These are phyloP conservation scores for Pogonomyrmex californicus DNA, from an alignment of 1,140 invertebrate genomes.

Conservation along the genomic window DNA sequence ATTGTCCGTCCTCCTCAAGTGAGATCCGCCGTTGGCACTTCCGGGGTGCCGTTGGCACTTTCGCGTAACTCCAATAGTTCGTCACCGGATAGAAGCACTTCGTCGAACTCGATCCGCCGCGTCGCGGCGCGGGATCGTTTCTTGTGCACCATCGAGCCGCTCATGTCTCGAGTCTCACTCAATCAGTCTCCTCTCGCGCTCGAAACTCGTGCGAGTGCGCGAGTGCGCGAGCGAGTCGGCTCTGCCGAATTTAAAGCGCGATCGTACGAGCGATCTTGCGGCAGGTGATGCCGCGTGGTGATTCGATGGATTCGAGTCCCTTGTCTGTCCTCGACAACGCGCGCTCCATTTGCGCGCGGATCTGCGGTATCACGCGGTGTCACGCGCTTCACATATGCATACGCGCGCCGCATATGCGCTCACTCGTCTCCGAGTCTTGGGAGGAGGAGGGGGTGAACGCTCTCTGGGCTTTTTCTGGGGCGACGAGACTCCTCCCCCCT, in stretches of 20 bases:
- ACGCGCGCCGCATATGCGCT: neutral
- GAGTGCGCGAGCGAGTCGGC: slow-evolving; percentile 31
- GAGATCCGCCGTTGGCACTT: slow-evolving; percentile 63
- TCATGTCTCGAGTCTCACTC: slow-evolving; percentile 57
- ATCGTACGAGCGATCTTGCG: slow-evolving; percentile 21
- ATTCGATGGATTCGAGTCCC: slow-evolving; percentile 4
- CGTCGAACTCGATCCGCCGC: slow-evolving; percentile 66
- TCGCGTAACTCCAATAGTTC: slow-evolving; percentile 66
- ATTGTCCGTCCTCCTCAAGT: slow-evolving; percentile 67
- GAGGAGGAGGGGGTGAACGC: neutral
- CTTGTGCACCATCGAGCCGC: slow-evolving; percentile 43
- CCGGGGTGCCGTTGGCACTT: slow-evolving; percentile 66
- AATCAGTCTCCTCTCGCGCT: neutral
- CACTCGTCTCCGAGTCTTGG: neutral
- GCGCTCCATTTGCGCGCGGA: neutral
- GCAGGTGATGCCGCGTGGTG: neutral
- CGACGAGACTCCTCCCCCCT: neutral
- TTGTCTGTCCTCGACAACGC: slow-evolving; percentile 7
- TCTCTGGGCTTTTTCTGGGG: neutral
- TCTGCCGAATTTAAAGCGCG: slow-evolving; percentile 49
- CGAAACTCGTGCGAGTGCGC: neutral
- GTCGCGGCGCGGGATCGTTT: slow-evolving; percentile 66
- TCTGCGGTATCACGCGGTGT: neutral
- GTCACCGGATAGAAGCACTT: slow-evolving; percentile 66
- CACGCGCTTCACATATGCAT: neutral